A percentile compares a stretch with the other conserved stretches of the same genome.
Evolutionary conservation across 2,797 vertebrate genomes (phyloP).

Genomic region (Nothura maculosa): DNA sequence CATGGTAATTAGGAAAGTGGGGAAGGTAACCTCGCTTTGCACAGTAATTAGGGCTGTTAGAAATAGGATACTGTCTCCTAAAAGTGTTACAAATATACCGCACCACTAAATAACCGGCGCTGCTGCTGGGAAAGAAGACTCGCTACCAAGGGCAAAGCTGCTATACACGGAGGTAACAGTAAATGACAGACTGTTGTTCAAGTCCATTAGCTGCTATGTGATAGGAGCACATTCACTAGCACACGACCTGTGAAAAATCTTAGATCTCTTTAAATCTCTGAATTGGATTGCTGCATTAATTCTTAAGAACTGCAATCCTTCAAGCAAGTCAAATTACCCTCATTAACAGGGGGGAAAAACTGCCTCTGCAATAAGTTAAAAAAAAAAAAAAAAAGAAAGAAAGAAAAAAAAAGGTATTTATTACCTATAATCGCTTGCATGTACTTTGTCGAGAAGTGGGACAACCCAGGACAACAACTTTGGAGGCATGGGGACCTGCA

Average conservation of each 20-base stretch:
- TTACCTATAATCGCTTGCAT: slow-evolving; percentile 96
- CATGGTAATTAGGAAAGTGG: slow-evolving; percentile 78
- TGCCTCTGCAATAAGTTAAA: slow-evolving; percentile 97
- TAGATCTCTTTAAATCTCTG: slow-evolving; percentile 98
- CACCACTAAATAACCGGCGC: slow-evolving; percentile 91
- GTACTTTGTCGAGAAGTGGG: slow-evolving; percentile 77
- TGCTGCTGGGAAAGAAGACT: slow-evolving; percentile 86
- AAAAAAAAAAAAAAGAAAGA: slow-evolving; percentile 82
- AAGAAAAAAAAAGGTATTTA: slow-evolving; percentile 89
- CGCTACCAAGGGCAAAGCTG: slow-evolving; percentile 95
- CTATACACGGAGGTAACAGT: slow-evolving; percentile 88
- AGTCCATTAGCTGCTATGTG: slow-evolving; percentile 99
- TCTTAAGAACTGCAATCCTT: slow-evolving; percentile 99
- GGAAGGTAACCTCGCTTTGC: slow-evolving; percentile 81
- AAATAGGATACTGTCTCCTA: slow-evolving; percentile 80
- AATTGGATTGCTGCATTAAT: slow-evolving; percentile 99
- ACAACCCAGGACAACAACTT: slow-evolving; percentile 69
- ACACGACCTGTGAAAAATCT: slow-evolving; percentile 99
- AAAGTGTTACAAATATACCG: slow-evolving; percentile 83
- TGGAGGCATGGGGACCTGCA: neutral
- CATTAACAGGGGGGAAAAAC: slow-evolving; percentile 98
- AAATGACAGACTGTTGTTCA: slow-evolving; percentile 99
- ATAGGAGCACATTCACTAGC: slow-evolving; percentile 95
- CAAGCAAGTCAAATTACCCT: slow-evolving; percentile 99
- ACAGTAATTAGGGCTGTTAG: slow-evolving; percentile 80